phyloP scores from a whole-genome alignment of 2,888 invertebrate genomes.

The Erannis defoliaria region DNA sequence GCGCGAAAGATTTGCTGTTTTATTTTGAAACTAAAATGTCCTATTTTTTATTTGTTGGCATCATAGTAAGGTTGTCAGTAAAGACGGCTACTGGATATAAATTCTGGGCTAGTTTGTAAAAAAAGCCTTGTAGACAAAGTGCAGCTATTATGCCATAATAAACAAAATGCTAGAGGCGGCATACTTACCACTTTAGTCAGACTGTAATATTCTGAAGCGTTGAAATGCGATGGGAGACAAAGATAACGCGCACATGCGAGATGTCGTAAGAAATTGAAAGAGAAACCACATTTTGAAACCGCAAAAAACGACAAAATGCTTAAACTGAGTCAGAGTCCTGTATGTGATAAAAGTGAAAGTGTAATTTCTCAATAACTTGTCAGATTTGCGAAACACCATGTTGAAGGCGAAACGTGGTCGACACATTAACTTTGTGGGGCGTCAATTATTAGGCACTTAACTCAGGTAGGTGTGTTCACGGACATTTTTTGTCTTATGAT shows the following conservation, averaged over 20 bases:
- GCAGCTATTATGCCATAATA: neutral
- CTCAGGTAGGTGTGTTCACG: constrained; percentile 20
- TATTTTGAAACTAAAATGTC: no score
- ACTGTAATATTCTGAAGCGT: constrained; percentile 10
- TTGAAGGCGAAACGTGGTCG: constrained; percentile 58
- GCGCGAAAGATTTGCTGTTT: no score
- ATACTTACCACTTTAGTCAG: constrained; percentile 2
- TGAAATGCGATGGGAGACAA: constrained; percentile 9
- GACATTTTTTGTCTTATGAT: constrained; percentile 15
- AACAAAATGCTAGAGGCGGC: neutral
- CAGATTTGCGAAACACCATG: constrained; percentile 57
- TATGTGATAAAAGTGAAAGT: constrained; percentile 54
- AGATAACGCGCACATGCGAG: constrained; percentile 21
- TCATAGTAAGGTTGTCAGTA: neutral
- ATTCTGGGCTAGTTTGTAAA: neutral
- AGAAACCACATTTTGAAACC: constrained; percentile 28
- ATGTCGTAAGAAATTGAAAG: constrained; percentile 31
- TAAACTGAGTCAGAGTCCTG: constrained; percentile 39
- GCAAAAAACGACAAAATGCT: constrained; percentile 24
- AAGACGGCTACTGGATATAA: neutral
- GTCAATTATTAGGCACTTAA: constrained; percentile 42
- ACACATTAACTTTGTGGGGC: constrained; percentile 53
- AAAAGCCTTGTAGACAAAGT: neutral
- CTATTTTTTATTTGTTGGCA: no score
- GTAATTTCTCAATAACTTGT: constrained; percentile 48